Evolutionary conservation across 2,113 vertebrate species (phyloP), one percentile per base, ranked within the genome.

Genomic region (Daboia siamensis): DNA sequence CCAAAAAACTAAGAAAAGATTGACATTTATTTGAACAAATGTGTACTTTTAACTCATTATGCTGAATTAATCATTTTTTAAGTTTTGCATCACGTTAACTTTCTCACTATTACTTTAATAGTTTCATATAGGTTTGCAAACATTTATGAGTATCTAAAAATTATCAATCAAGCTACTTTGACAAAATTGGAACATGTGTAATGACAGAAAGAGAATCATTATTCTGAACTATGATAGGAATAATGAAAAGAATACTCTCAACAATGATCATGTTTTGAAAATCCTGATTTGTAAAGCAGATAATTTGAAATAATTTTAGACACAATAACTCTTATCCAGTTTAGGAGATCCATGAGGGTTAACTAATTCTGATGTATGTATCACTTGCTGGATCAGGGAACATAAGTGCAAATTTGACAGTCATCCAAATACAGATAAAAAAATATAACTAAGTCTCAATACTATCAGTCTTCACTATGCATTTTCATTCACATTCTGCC

Each of bases 211-310:
- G 17, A 6, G 2, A 39, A 3, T 21, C 74, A 80, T n/a, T 56
- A 33, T 21, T 91, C 9, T 87, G 24, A 5, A 2, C 89, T 0
- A 51, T 61, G 0, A 0, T 5, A 7, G 0, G 0, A 0, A 26
- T 59, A 56, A 86, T 5, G 0, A 21, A 64, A 55, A n/a, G n/a
- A 3, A 52, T 0, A 39, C 17, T 80, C 74, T 33, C 39, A 57
- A 33, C 33, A 12, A n/a, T 54, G 61, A 54, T 17, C n/a, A 80
- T 74, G 13, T 80, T 80, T 21, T 90, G 89, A 48, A 21, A 20
- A 54, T 33, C 33, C 23, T 33, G 15, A 20, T 64, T 54, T 52
- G 74, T 74, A 13, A n/a, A 90, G 23, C 1, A 8, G 46, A 51
- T 74, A 52, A 15, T 51, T 69, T 39, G 89, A 3, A 5, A 46